Percentiles rank a stretch among this genome's conserved stretches.
These are phyloP conservation scores for Chloropsis hardwickii DNA, from an alignment of 2,113 vertebrate genomes.

Conservation along the genomic window DNA sequence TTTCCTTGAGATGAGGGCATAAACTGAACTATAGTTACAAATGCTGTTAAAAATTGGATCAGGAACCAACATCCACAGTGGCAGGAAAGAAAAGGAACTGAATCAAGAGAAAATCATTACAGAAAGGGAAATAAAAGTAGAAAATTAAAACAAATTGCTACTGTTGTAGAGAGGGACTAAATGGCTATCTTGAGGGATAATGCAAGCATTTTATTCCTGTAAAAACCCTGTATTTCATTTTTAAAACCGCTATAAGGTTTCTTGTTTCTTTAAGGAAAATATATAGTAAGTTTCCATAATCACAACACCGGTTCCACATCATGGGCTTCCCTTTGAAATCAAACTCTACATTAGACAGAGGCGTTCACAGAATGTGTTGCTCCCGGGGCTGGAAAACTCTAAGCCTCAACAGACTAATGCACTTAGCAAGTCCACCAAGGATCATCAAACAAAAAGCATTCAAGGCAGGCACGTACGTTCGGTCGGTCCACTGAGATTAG, in stretches of 20 bases:
- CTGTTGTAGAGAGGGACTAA: background rate
- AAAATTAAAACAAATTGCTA: background rate
- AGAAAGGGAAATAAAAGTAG: background rate
- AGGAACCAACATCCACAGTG: background rate
- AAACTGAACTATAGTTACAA: background rate
- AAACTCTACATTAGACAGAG: background rate
- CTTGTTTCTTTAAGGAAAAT: background rate
- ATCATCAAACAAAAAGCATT: constrained; percentile 23
- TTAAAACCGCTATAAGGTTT: background rate
- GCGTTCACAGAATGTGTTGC: background rate
- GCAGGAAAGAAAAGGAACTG: background rate
- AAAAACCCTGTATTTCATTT: background rate
- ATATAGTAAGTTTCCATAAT: background rate
- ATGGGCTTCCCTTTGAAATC: background rate
- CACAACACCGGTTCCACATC: background rate
- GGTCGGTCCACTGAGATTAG: background rate
- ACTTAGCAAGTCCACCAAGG: background rate
- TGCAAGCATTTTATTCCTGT: background rate
- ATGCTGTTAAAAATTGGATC: background rate
- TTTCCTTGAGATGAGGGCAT: background rate
- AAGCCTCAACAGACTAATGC: background rate
- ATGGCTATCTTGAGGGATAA: background rate
- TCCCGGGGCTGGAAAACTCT: constrained; percentile 10
- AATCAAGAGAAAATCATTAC: background rate
- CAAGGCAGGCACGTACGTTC: background rate